Percentiles rank a stretch among this genome's conserved stretches.
phyloP scores from a whole-genome alignment of 2,113 vertebrate species.

The Gallinago paraguaiae region DNA sequence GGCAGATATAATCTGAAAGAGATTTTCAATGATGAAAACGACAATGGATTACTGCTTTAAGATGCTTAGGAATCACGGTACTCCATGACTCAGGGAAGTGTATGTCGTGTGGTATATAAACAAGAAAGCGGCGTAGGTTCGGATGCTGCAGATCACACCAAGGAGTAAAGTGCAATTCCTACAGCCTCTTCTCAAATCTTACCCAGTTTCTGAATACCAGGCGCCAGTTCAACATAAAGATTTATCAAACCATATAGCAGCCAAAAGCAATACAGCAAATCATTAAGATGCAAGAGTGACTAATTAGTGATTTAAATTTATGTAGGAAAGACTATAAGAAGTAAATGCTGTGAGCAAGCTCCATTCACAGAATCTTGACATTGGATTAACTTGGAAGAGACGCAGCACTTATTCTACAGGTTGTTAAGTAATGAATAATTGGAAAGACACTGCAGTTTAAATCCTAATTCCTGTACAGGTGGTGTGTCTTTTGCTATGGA shows the following conservation, averaged over 20 bases:
- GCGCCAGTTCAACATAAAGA: background rate
- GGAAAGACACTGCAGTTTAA: background rate
- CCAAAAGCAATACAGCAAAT: background rate
- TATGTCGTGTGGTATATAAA: fast-evolving
- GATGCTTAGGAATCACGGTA: background rate
- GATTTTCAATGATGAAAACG: background rate
- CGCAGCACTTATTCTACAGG: background rate
- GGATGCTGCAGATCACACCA: background rate
- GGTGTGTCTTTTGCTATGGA: background rate
- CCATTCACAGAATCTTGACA: background rate
- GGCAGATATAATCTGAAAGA: background rate
- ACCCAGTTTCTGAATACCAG: background rate
- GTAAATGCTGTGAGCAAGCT: background rate
- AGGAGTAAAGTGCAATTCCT: background rate
- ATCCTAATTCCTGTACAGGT: background rate
- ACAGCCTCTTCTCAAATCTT: background rate
- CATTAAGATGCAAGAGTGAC: background rate
- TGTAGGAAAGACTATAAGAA: background rate
- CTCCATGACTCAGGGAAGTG: background rate
- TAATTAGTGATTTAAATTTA: background rate
- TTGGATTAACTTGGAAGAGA: background rate
- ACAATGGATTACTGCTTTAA: background rate
- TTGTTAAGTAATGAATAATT: background rate
- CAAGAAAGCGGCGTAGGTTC: fast-evolving
- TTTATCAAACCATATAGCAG: background rate